Conservation (phyloP, 2,797 vertebrate species). For the Phataginus tetradactyla region DNA sequence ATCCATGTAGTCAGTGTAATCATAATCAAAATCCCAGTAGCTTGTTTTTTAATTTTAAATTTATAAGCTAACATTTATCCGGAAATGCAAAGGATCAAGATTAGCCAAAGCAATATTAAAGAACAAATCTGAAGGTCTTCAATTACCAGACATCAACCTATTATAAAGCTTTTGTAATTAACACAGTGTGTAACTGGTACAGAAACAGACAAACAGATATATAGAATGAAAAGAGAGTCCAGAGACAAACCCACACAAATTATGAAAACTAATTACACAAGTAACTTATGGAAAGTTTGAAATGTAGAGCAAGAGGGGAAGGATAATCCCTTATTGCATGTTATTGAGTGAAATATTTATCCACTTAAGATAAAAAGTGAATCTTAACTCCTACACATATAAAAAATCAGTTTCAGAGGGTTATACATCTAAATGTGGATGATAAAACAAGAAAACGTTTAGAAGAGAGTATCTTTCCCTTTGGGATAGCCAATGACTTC, state of each 20-base stretch:
- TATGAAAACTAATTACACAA: neutral
- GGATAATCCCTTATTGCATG: neutral
- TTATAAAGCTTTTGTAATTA: neutral
- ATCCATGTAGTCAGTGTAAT: neutral
- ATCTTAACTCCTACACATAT: neutral
- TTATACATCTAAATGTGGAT: neutral
- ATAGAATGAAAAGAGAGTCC: neutral
- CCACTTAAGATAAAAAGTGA: neutral
- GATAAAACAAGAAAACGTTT: neutral
- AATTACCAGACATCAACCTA: neutral
- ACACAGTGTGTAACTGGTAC: neutral
- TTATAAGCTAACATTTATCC: slow-evolving; percentile 4
- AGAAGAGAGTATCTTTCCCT: neutral
- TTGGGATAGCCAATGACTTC: neutral
- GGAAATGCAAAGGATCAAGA: neutral
- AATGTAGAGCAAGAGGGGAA: neutral
- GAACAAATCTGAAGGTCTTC: neutral
- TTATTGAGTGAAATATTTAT: neutral
- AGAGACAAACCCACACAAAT: neutral
- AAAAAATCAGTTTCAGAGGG: neutral
- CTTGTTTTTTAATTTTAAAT: neutral
- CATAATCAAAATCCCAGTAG: neutral
- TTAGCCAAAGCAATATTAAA: neutral
- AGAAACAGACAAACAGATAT: neutral
- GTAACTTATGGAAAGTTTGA: neutral